Base-by-base conservation (phyloP, 2,888 invertebrate genomes). In the Andrena camellia region DNA sequence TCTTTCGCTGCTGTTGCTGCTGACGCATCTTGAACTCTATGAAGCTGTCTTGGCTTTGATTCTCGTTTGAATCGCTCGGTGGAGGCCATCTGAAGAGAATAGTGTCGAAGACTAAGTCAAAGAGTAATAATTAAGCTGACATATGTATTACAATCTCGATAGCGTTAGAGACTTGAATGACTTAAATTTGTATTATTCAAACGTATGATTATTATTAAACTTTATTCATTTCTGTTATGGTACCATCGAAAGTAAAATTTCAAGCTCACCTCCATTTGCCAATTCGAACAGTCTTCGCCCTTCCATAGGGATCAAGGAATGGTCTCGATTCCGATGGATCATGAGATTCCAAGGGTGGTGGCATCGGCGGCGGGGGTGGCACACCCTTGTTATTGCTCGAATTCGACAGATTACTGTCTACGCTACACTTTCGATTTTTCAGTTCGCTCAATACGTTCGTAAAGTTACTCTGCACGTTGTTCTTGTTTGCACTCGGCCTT, bases 221-320 rank as follows among this genome's bases (percentile, higher is more conserved):
- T 54, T 42, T 42, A 4, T 42, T 42, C 17, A 42, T 42, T 42
- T 17, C 17, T 42, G 5, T 17, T 17, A 42, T 17, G 13, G 20
- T 20, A 54, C n/a, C n/a, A 20, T 20, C 8, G 8, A 54, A 20
- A 10, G 10, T 57, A 23, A 20, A 57, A 26, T 23, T 57, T 10
- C 52, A 50, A 20, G 5, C 31, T 85, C 77, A 92, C 93, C 97
- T 95, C 98, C 98, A 98, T 94, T 98, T 98, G 1, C 98, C 99
- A 73, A 99, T 99, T 42, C 99, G 95, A 0, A 99, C 98, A 0
- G 99, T 99, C 92, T 99, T 98, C 0, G 99, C 99, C 33, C 99
- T 95, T 0, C 98, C 98, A 90, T 98, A 98, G 0, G 98, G 98
- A 93, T 98, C 98, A 89, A 98, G 95, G 92, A 98, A 98, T 0